Evolutionary conservation across 2,797 vertebrate genomes (phyloP).

Genomic region (Rhinichthys osculus): DNA sequence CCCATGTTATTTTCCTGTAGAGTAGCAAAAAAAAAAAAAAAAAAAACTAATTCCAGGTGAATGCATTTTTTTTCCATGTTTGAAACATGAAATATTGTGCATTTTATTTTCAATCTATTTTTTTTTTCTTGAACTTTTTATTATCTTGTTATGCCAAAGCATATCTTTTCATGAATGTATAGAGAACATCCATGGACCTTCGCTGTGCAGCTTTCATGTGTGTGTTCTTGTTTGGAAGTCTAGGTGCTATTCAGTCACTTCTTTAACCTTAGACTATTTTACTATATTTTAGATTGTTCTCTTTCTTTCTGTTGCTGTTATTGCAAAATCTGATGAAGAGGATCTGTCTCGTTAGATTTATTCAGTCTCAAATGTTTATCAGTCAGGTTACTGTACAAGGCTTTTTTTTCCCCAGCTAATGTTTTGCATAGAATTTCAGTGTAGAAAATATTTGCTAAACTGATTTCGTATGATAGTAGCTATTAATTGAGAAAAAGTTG

Average conservation of each 20-base stretch:
- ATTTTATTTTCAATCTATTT: neutral
- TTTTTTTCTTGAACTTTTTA: slow-evolving; percentile 37
- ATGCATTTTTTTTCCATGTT: slow-evolving; percentile 52
- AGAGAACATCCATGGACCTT: slow-evolving; percentile 56
- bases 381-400: slow-evolving; percentile 11
- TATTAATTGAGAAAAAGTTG: neutral
- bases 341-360: slow-evolving; percentile 14
- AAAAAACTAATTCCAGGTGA: neutral
- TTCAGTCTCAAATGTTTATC: slow-evolving; percentile 10
- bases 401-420: neutral
- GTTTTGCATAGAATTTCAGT: slow-evolving; percentile 24
- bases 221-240: slow-evolving; percentile 53
- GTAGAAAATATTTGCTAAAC: slow-evolving; percentile 8
- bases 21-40: slow-evolving; percentile 1
- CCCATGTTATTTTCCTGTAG: neutral
- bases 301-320: neutral
- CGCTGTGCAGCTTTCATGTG: slow-evolving; percentile 66
- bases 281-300: slow-evolving; percentile 11
- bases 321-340: slow-evolving; percentile 13
- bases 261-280: slow-evolving; percentile 50
- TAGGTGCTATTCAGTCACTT: slow-evolving; percentile 54
- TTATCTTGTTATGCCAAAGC: slow-evolving; percentile 71
- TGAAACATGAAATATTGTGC: neutral
- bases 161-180: slow-evolving; percentile 76
- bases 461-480: neutral